phyloP scores from a whole-genome alignment of 2,888 invertebrate species.

The Hemithea aestivaria region DNA sequence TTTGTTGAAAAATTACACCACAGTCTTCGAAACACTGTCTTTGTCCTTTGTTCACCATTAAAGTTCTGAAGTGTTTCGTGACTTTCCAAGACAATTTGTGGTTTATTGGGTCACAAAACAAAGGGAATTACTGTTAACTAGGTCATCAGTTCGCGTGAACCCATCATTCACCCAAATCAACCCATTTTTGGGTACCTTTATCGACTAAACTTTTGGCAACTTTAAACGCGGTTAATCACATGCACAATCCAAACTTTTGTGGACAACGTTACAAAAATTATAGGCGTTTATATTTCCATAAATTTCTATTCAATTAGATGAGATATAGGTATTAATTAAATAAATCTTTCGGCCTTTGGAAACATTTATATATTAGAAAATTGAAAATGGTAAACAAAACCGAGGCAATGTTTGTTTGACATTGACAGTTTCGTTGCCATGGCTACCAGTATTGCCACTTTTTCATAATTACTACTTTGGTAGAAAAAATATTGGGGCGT shows the following conservation, averaged over 20 bases:
- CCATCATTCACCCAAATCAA: slow-evolving; percentile 17
- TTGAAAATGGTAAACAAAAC: slow-evolving; percentile 24
- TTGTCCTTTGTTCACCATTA: slow-evolving; percentile 2
- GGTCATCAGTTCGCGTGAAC: slow-evolving; percentile 46
- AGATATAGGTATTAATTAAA: too few species aligned
- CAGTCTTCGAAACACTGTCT: slow-evolving; percentile 1
- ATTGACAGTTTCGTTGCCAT: slow-evolving; percentile 50
- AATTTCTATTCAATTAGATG: too few species aligned
- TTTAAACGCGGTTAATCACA: background rate
- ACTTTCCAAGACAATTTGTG: slow-evolving; percentile 8
- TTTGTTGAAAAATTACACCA: slow-evolving; percentile 11
- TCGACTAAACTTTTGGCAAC: slow-evolving; percentile 20
- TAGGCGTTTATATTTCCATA: too few species aligned
- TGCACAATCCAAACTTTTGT: too few species aligned
- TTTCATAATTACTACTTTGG: background rate
- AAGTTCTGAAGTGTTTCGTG: slow-evolving; percentile 11
- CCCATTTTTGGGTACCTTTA: slow-evolving; percentile 12
- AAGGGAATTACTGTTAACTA: slow-evolving; percentile 37
- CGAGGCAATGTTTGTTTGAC: slow-evolving; percentile 11
- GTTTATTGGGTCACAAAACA: slow-evolving; percentile 35
- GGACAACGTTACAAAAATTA: too few species aligned
- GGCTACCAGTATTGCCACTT: slow-evolving; percentile 31
- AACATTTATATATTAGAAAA: too few species aligned
- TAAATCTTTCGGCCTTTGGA: too few species aligned
- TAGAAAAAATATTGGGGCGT: background rate